Base-by-base conservation (phyloP, 2,113 vertebrate species). In the Ptyas mucosa region DNA sequence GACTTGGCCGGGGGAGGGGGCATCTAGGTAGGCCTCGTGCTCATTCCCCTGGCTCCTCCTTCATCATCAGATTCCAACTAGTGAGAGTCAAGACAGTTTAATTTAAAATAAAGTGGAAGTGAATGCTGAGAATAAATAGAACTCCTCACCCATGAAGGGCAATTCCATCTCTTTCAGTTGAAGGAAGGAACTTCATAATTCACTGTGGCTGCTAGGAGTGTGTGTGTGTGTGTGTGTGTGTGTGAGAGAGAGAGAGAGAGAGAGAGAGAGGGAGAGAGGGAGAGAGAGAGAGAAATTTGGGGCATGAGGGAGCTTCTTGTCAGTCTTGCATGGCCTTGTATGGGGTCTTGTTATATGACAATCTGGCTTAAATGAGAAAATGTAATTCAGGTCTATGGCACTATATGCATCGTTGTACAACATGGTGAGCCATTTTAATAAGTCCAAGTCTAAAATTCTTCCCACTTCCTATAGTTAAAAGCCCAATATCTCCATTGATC, bases 161-260 rank as follows among this genome's bases (percentile, higher is more conserved):
- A 94, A 69, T 86, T 9, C 93, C 64, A 23, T 18, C 88, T 58
- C 91, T n/a, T 89, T 88, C 85, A 4, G 9, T 26, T 39, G 39
- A 34, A 23, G 89, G 57, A 95, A 88, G 88, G 85, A 94, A 43
- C 15, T 95, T 43, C 69, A 39, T 61, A 92, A 90, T 61, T 55
- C 85, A 43, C 85, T 90, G 24, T 92, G 57, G 91, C 75, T 94
- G 55, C 55, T 53, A 26, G 46, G 75, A 86, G 88, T 29, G 43
- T 4, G 43, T 46, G 43, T 46, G 43, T 46, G 43, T 46, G 43
- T 46, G 4, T 46, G 4, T 46, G 43, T 46, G 43, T 46, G 43
- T 46, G 43, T 46, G 43, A 43, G 43, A 43, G 43, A 43, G 43
- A 43, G 43, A 43, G 43, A 3, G 43, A 3, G 43, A 3, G 43